Evolutionary conservation across 2,113 vertebrate species (phyloP).

Genomic region (Myrmecobius fasciatus): DNA sequence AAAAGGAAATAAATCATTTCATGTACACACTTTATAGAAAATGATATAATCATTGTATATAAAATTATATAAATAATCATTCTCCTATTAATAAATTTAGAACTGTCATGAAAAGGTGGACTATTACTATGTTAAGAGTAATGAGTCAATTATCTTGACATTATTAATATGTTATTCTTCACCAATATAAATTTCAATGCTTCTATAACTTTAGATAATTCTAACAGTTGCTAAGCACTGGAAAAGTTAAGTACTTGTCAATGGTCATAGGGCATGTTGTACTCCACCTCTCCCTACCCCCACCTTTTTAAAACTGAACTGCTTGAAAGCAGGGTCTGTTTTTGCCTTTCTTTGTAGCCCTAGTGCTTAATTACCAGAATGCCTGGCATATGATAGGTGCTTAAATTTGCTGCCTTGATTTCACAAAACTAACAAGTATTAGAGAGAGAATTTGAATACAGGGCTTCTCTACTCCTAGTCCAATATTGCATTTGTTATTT

Average conservation of each 20-base stretch:
- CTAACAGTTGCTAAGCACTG: background rate
- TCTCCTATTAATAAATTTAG: background rate
- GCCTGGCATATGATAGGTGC: background rate
- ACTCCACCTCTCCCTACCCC: background rate
- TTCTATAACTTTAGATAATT: background rate
- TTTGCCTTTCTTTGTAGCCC: background rate
- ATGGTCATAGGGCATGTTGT: background rate
- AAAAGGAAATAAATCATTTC: background rate
- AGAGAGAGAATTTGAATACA: background rate
- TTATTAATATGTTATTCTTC: background rate
- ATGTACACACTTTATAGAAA: background rate
- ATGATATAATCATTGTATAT: no score
- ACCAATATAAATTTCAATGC: background rate
- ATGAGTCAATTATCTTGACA: background rate
- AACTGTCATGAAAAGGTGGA: constrained; percentile 55
- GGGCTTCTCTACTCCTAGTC: background rate
- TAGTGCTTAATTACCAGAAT: background rate
- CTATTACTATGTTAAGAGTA: constrained; percentile 32
- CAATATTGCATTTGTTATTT: background rate
- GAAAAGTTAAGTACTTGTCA: background rate
- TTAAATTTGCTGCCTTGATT: background rate
- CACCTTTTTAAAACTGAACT: background rate
- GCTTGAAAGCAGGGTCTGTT: background rate
- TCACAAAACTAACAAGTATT: background rate
- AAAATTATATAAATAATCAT: background rate